Evolutionary conservation across 2,797 vertebrate species (phyloP).

Genomic region (Ptychobarbus kaznakovi): DNA sequence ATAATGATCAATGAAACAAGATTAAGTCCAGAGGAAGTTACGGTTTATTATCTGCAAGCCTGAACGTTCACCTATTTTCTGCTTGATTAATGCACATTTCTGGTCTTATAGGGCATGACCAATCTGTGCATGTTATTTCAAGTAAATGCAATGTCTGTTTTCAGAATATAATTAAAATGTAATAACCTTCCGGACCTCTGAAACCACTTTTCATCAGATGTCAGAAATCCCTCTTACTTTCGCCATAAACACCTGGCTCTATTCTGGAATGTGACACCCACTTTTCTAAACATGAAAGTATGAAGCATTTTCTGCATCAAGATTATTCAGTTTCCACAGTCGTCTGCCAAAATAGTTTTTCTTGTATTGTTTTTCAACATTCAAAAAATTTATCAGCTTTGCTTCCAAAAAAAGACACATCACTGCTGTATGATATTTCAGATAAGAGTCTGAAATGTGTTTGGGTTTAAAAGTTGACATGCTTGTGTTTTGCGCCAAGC

Average conservation of each 20-base stretch:
- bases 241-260: neutral
- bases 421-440: neutral
- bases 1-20: neutral
- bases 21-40: neutral
- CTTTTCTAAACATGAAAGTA: neutral
- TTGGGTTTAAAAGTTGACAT: neutral
- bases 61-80: neutral
- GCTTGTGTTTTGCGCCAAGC: neutral
- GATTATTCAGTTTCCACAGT: neutral
- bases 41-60: neutral
- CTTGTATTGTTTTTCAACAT: neutral
- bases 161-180: slow-evolving; percentile 21
- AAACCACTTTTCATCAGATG: slow-evolving; percentile 7
- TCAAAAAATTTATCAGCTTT: too few species aligned
- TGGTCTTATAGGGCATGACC: neutral
- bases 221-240: neutral
- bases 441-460: neutral
- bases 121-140: slow-evolving; percentile 4
- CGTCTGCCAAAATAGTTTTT: neutral
- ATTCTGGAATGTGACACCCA: neutral
- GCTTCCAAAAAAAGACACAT: neutral
- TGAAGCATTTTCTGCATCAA: neutral
- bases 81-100: neutral
- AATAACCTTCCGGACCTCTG: neutral
- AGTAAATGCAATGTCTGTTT: neutral